Base-by-base conservation (phyloP, 2,113 vertebrate species). In the Trichomycterus rosablanca region DNA sequence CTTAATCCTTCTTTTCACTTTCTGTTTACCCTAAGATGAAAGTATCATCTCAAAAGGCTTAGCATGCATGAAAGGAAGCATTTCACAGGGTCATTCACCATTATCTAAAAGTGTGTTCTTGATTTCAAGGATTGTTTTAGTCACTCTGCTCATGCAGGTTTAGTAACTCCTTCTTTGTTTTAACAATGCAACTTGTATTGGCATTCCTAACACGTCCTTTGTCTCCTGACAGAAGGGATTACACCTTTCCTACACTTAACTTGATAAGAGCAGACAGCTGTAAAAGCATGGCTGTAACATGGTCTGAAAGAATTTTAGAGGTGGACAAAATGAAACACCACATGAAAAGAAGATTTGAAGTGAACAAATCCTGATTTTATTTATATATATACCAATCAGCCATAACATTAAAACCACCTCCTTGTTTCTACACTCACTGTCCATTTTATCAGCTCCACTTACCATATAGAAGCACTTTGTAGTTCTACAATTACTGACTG, bases 21-120 rank as follows among this genome's bases (percentile, higher is more conserved):
- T 51, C 49, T 61, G 66, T 73, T 69, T 73, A 61, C 66, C 23
- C 49, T 52, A 57, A 62, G 50, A 66, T 68, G 71, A 60, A 49
- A 37, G 61, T 34, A 50, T 35, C 44, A 22, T 14, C 35, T 61
- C 44, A 22, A 12, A 34, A 56, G 63, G 68, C 42, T 70, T 65
- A 65, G 15, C 58, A 14, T 49, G 55, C 55, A 58, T 35, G 16
- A 40, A n/a, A n/a, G n/a, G 40, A 61, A 73, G 50, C 32, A 53
- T 60, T 53, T 9, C 57, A 39, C 56, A 51, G 23, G 40, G 34
- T 50, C 24, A 14, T 57, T 23, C 37, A 52, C 52, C 32, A 61
- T 44, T 68, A 23, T 30, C 48, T 18, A 18, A 19, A 28, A 57
- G 57, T 45, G 50, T 43, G 46, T 58, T 71, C 57, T 71, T 63